Conservation (phyloP, 2,797 vertebrate genomes). For the Schizopygopsis malacanthus region DNA sequence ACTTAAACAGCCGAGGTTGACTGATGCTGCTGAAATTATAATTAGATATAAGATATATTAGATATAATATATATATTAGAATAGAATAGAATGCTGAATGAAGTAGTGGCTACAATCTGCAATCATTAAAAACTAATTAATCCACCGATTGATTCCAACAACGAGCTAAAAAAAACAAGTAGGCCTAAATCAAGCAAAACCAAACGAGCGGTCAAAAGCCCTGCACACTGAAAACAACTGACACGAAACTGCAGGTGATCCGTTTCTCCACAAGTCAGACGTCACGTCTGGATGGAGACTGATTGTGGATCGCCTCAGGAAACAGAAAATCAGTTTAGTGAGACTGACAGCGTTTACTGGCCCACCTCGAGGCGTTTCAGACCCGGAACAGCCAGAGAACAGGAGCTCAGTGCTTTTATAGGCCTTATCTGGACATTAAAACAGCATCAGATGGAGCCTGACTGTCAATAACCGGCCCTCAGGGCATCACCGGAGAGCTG, state of each 20-base stretch:
- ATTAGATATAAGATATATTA: too few species aligned
- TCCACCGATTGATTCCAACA: neutral
- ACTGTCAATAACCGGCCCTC: constrained; percentile 23
- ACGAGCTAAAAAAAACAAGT: neutral
- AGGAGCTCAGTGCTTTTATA: neutral
- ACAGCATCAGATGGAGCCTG: neutral
- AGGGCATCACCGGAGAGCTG: neutral
- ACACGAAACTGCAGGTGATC: neutral
- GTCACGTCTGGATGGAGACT: neutral
- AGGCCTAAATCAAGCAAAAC: neutral
- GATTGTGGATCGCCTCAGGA: constrained; percentile 22
- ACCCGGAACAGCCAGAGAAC: neutral
- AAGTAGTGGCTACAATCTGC: too few species aligned
- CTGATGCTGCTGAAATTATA: neutral
- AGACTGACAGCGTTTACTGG: constrained; percentile 3
- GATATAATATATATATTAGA: too few species aligned
- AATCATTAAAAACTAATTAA: neutral
- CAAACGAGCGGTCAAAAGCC: neutral
- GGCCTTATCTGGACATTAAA: neutral
- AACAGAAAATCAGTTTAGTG: neutral
- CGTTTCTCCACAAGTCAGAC: neutral
- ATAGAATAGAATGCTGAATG: neutral
- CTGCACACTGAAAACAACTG: neutral
- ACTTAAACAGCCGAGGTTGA: neutral
- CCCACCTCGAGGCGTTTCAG: neutral